Evolutionary conservation across 2,113 vertebrate genomes (phyloP), one percentile per base, ranked within the genome.

Genomic region (Callaeas wilsoni): DNA sequence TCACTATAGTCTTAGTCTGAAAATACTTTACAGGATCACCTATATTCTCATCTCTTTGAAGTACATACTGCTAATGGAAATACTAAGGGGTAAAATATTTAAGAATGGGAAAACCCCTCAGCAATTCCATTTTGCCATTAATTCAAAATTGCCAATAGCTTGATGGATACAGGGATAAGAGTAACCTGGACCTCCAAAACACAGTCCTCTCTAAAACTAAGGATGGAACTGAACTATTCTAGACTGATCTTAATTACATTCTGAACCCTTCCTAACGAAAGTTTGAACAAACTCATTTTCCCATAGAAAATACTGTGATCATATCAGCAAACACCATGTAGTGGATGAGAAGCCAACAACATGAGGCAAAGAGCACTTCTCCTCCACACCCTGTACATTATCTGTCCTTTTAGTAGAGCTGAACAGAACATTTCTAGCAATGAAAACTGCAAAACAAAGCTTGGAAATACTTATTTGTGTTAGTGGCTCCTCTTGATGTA

Each of bases 331-430:
- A 49, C 33, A 59, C 56, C 25, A 15, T 15, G 13, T 21, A 27
- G 30, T 15, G 29, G 25, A 53, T 25, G 32, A 30, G 14, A 56
- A 59, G 13, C 22, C 42, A 83, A 17, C 10, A 65, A 9, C 4
- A 20, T 12, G 9, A 52, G 64, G 33, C 0, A 4, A 68, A 32
- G 19, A 52, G 3, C 18, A 25, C 8, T 73, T 64, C 59, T 57
- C 12, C 13, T 79, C 33, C 79, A 29, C 7, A 30, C 3, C 11
- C 42, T 0, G 1, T 42, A 17, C 6, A 0, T 41, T 13, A 12
- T 50, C 39, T 39, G 7, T 65, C 25, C 32, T 21, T 83, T 42
- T 15, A 41, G 52, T 2, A 22, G 75, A 44, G 29, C 14, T 33
- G 41, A 46, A 57, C 30, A 67, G 25, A 53, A 30, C 15, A 32